phyloP scores from a whole-genome alignment of 2,113 vertebrate genomes.

The Callipepla californica region DNA sequence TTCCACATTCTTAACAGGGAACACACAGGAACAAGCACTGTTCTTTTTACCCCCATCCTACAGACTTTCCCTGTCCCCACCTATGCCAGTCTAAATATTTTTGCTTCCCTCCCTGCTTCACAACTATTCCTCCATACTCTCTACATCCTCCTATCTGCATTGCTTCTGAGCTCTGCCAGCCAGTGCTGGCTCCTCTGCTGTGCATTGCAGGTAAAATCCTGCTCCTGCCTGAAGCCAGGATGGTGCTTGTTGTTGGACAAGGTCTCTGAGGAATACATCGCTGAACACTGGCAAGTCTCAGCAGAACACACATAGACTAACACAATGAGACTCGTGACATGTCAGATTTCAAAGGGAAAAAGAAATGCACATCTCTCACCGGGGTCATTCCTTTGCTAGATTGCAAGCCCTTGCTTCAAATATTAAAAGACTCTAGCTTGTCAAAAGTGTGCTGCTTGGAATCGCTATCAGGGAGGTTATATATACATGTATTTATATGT shows the following conservation, averaged over 20 bases:
- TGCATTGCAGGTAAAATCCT: background rate
- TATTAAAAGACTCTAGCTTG: background rate
- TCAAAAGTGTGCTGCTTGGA: background rate
- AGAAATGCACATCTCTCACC: background rate
- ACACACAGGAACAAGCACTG: rapidly evolving
- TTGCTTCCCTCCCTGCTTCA: background rate
- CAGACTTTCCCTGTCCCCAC: background rate
- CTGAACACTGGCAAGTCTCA: background rate
- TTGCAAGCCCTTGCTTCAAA: background rate
- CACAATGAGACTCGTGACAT: background rate
- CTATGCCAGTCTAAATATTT: background rate
- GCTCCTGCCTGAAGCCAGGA: background rate
- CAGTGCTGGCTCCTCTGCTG: background rate
- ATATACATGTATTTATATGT: background rate
- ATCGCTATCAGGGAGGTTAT: background rate
- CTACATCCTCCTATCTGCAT: background rate
- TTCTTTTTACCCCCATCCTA: background rate
- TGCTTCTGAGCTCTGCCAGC: background rate
- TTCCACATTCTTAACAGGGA: background rate
- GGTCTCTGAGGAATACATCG: background rate
- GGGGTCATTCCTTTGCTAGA: background rate
- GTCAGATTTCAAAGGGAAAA: background rate
- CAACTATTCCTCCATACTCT: background rate
- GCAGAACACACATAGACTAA: background rate
- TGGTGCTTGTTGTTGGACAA: background rate